phyloP scores from a whole-genome alignment of 2,888 invertebrate genomes.

The Pterostichus madidus region DNA sequence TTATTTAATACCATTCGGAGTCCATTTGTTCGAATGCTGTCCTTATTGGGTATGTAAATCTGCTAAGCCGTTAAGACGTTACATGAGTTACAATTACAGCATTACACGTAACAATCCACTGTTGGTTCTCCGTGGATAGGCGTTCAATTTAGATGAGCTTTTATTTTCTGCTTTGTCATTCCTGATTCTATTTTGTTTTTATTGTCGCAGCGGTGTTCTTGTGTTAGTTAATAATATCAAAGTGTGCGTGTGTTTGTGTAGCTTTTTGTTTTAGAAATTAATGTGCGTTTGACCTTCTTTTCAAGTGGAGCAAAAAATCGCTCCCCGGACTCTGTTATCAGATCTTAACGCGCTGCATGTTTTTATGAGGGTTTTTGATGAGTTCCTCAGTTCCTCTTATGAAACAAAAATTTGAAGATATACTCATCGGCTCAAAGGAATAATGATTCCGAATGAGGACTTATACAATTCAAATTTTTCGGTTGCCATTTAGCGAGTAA shows the following conservation, averaged over 20 bases:
- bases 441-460: too few species aligned
- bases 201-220: neutral
- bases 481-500: too few species aligned
- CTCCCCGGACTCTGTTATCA: slow-evolving; percentile 19
- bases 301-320: slow-evolving; percentile 64
- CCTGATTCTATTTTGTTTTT: slow-evolving; percentile 40
- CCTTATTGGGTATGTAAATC: slow-evolving; percentile 55
- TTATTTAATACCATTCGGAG: slow-evolving; percentile 60
- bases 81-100: slow-evolving; percentile 24
- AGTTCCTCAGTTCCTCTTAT: neutral
- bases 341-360: slow-evolving; percentile 24
- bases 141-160: slow-evolving; percentile 27
- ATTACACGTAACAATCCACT: slow-evolving; percentile 1
- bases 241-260: slow-evolving; percentile 45
- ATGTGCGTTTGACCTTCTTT: slow-evolving; percentile 61
- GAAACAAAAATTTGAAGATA: neutral
- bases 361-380: slow-evolving; percentile 23
- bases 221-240: neutral
- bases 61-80: slow-evolving; percentile 1
- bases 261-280: slow-evolving; percentile 56
- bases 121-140: neutral
- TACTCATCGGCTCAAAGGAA: neutral
- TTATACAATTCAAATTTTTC: too few species aligned
- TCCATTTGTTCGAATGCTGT: slow-evolving; percentile 18
- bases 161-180: slow-evolving; percentile 44